These are phyloP conservation scores for Platanista minor DNA, from an alignment of 2,113 vertebrate species.

Conservation along the genomic window DNA sequence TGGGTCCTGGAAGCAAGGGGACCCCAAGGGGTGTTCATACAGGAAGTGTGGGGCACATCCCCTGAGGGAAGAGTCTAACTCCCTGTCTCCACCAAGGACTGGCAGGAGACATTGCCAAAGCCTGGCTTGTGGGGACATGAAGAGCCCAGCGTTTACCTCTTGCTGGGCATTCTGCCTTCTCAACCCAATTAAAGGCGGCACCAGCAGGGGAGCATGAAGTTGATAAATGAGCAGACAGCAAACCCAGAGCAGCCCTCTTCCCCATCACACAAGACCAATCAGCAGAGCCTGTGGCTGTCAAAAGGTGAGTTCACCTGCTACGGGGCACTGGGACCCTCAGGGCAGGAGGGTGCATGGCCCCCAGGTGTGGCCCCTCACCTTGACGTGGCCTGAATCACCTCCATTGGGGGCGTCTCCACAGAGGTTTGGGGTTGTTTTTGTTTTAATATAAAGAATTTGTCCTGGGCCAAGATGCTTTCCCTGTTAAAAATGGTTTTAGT, in stretches of 20 bases:
- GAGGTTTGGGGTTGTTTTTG: not conserved
- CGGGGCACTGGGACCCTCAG: rapidly evolving
- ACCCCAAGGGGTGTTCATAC: too few relatives aligned
- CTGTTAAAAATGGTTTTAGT: not conserved
- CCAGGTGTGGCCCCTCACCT: too few relatives aligned
- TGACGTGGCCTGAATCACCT: not conserved
- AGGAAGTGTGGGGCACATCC: not conserved
- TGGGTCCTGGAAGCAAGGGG: too few relatives aligned
- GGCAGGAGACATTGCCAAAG: not conserved
- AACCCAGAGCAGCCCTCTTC: too few relatives aligned
- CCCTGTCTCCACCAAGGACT: not conserved
- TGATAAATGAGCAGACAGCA: not conserved
- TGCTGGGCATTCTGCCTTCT: not conserved
- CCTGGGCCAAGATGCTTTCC: not conserved
- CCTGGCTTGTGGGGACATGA: not conserved
- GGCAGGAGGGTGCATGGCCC: too few relatives aligned
- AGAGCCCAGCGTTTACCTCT: not conserved
- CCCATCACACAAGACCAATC: not conserved
- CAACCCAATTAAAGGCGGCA: not conserved
- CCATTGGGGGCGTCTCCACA: not conserved
- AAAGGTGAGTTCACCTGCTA: not conserved
- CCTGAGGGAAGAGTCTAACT: not conserved
- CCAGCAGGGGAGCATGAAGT: too few relatives aligned
- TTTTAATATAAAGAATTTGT: not conserved
- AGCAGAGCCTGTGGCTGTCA: not conserved